Evolutionary conservation across 2,888 invertebrate species (phyloP).

Genomic region (Hypena proboscidalis): DNA sequence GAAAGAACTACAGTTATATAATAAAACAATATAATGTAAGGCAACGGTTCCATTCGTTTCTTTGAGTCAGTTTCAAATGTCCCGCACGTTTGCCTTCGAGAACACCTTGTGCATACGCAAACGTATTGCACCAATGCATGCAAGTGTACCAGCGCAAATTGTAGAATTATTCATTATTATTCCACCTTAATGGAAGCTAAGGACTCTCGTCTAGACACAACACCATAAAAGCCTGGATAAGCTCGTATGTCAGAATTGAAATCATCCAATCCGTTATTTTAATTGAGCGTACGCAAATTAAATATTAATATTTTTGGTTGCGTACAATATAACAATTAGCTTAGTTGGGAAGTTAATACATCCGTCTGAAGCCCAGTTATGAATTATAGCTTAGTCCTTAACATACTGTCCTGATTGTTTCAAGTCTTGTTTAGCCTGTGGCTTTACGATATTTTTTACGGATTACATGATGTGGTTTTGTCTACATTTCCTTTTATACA

Average conservation of each 20-base stretch:
- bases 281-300: constrained; percentile 35
- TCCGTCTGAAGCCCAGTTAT: constrained; percentile 26
- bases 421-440: too few species aligned
- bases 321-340: constrained; percentile 19
- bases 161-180: constrained; percentile 65
- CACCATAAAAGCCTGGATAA: constrained; percentile 47
- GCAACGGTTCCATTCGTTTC: constrained; percentile 49
- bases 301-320: constrained; percentile 30
- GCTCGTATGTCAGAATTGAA: constrained; percentile 37
- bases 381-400: background rate
- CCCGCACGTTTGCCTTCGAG: constrained; percentile 51
- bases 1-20: constrained; percentile 57
- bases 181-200: constrained; percentile 48
- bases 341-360: constrained; percentile 25
- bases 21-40: constrained; percentile 47
- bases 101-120: constrained; percentile 56
- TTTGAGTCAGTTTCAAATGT: constrained; percentile 49
- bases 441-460: too few species aligned
- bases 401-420: too few species aligned
- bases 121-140: constrained; percentile 55
- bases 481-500: too few species aligned
- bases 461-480: too few species aligned
- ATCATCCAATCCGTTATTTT: constrained; percentile 35
- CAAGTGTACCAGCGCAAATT: constrained; percentile 57
- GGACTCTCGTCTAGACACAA: constrained; percentile 44